A percentile compares a stretch with the other conserved stretches of the same genome.
Evolutionary conservation across 2,797 vertebrate species (phyloP).

Genomic region (Acipenser transmontanus): DNA sequence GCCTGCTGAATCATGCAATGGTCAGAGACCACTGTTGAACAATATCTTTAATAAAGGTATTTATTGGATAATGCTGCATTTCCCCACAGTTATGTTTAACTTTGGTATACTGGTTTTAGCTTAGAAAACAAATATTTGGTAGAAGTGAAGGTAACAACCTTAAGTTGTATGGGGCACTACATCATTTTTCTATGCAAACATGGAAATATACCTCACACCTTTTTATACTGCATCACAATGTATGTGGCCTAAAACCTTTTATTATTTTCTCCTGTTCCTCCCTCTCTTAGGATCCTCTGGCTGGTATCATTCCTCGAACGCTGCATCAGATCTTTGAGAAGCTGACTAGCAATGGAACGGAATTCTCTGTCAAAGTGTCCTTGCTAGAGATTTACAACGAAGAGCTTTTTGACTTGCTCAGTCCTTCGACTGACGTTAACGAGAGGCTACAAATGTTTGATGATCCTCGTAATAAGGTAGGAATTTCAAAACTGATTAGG

Average conservation of each 20-base stretch:
- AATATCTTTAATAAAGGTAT: no score
- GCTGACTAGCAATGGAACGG: constrained; percentile 78
- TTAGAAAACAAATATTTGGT: background rate
- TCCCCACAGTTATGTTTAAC: background rate
- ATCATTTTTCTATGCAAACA: background rate
- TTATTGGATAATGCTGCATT: no score
- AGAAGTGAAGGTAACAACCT: background rate
- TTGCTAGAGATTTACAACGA: constrained; percentile 96
- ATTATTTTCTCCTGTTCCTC: background rate
- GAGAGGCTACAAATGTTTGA: constrained; percentile 93
- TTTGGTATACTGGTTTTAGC: background rate
- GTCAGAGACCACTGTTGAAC: no score
- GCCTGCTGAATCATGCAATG: no score
- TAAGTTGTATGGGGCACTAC: no score
- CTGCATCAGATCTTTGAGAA: constrained; percentile 97
- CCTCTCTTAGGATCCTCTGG: constrained; percentile 78
- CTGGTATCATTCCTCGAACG: constrained; percentile 89
- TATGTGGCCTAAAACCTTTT: background rate
- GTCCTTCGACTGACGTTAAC: constrained; percentile 72
- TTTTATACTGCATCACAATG: background rate
- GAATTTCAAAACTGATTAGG: background rate
- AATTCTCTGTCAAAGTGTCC: constrained; percentile 95
- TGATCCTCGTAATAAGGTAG: constrained; percentile 89
- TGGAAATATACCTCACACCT: constrained; percentile 1
- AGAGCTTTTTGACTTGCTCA: constrained; percentile 93